Evolutionary conservation across 92 coral and sea anemone species (phyloP), one percentile per base, ranked within the genome.

Genomic region (Chrysogorgia sp.): DNA sequence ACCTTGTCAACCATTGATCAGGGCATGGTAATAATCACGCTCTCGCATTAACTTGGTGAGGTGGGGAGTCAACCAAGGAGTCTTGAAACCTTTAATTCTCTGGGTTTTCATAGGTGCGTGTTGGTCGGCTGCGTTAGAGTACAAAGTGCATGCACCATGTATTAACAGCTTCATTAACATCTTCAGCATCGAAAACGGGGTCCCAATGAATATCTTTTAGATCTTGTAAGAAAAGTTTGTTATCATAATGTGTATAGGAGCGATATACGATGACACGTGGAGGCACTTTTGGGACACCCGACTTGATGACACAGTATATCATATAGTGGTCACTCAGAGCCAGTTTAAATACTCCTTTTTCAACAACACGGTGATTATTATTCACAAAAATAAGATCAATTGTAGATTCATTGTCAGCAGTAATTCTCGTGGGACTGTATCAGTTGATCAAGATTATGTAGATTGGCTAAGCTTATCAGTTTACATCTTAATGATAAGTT

Each of bases 21-120:
- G 40, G 57, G 81, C 35, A 81, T 61, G 86, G 41, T 62, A 63
- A 34, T 34, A 71, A 53, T 86, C 86, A 19, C 83, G 86, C 15
- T 82, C 86, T 12, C 53, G 82, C 81, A 86, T 86, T 13, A 31
- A 15, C 32, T 45, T 86, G 43, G 81, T 24, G 57, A 86, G 70
- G 10, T 62, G 80, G 14, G 87, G 74, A 32, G 75, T 82, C 80
- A 77, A 65, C 90, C 90, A 76, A 17, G 81, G 90, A 31, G 60
- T 43, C 70, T 75, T 64, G 5, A 35, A 32, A 28, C 87, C 87
- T 70, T 63, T 74, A 58, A 62, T 56, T 34, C 87, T 56, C 41
- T 19, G 59, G 14, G 53, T 58, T 63, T 85, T 81, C 40, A 75
- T 80, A 19, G 78, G 82, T 29, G 85, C 85, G 34, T 79, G 89